Evolutionary conservation across 2,113 vertebrate species (phyloP), one percentile per base, ranked within the genome.

Genomic region (Origma solitaria): DNA sequence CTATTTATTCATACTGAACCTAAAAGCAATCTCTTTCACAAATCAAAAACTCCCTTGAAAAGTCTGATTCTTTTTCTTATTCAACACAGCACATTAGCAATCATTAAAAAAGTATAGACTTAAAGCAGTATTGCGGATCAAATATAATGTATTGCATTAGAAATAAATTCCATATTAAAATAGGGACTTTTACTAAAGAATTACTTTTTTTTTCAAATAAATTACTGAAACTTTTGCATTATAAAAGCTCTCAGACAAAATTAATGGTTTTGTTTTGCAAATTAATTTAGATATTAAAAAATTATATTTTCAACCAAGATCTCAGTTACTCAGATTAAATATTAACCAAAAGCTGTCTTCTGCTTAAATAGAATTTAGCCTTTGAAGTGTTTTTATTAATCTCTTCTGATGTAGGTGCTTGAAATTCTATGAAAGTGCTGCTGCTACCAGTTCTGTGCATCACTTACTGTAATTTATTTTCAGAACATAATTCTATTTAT

Each of bases 391-490:
- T 98, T 98, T 98, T 98, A 98, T 98, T 98, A 98, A 98, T 98
- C 98, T 98, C 97, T 96, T 97, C 97, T 98, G 98, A 98, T 98
- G 97, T 98, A 98, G 98, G 98, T 98, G 98, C 98, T 98, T 98
- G 97, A 98, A 98, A 98, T 98, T 98, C 98, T 97, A 96, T 92
- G 97, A 98, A 98, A 98, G 98, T 97, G 97, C 97, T 93, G 81
- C 98, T 97, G 97, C 98, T 98, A 94, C 98, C 95, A 95, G 97
- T 98, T 98, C 98, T 98, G 98, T 97, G 98, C 98, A 98, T 99
- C 98, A 99, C 98, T 99, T 99, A 98, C 98, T 98, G 98, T 99
- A 98, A 99, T 99, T 99, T 99, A 99, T 99, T 99, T 99, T 99
- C 98, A 98, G 98, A 98, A 98, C 98, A 98, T 99, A 99, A 99